Base-by-base conservation (phyloP, 2,888 invertebrate genomes). In the Drosophila mimica region DNA sequence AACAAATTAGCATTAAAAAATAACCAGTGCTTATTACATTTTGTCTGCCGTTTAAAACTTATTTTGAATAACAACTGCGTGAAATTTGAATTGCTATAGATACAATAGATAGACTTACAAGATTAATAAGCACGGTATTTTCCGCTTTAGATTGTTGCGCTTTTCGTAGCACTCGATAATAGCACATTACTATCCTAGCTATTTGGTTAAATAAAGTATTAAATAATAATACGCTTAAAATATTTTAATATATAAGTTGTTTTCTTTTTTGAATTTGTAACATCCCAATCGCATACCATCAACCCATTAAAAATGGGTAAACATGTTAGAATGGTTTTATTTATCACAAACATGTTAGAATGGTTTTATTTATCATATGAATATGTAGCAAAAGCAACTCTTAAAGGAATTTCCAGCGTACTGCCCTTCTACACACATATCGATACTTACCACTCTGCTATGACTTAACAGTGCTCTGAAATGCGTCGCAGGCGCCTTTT, bases 401-500 rank as follows among this genome's bases (percentile, higher is more conserved):
- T 36, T 15, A 36, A 36, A 1, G 17, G 3, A 36, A 17, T 36
- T 40, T 40, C 25, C 53, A 38, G n/a, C 38, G 34, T 40, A 56
- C 56, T 30, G n/a, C 15, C 57, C 57, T 52, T 33, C 8, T 17
- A 2, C 6, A 13, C 6, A 28, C 4, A n/a, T 51, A 40, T 57
- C 67, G 67, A 53, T 59, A 34, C n/a, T 7, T 31, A 48, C 17
- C 33, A 11, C 4, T 6, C 28, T 43, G 40, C 53, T 69, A 36
- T 49, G 25, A n/a, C 8, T 25, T 64, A 57, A 61, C 65, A 71
- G 53, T 15, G 57, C n/a, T 13, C 13, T n/a, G 9, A 36, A 38
- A 38, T 54, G 58, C 48, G 53, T 30, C 9, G 0, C 6, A 30
- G 15, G 4, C 11, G 13, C 25, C 25, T 36, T 28, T 49, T 30